Base-by-base conservation (phyloP, 2,797 vertebrate genomes). In the Lacerta agilis region DNA sequence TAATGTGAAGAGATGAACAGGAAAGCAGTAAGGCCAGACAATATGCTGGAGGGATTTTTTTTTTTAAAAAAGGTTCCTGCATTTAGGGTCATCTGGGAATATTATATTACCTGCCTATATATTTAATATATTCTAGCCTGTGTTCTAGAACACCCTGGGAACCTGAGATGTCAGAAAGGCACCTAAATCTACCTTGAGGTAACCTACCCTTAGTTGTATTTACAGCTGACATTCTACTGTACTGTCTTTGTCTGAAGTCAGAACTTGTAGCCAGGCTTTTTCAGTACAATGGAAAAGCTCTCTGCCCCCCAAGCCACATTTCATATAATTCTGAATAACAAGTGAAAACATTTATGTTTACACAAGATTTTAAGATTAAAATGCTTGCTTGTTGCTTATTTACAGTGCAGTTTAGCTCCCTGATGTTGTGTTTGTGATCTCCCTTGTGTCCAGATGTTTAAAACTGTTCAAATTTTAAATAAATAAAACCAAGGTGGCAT, bases 71-170 rank as follows among this genome's bases (percentile, higher is more conserved):
- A 79, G 79, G 27, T 66, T 38, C 69, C 38, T n/a, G 76, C 83
- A 3, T 1, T 1, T 1, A 25, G 11, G 0, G 0, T 25, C n/a
- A 79, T 55, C 58, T 43, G 84, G 64, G 76, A 82, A 5, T 0
- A 41, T 55, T 81, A 41, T 8, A 36, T 17, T 43, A 15, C 33
- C 7, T 72, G 43, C 4, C n/a, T 83, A 23, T 1, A 38, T 83
- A 71, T 71, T 29, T 29, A n/a, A 71, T 72, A 33, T 75, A 49
- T 29, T 78, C 8, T 4, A n/a, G 17, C 4, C 8, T 72, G 5
- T 8, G 36, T 71, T 64, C 38, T 79, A 58, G 67, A 88, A 61
- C 38, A 72, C 18, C 13, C 3, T 67, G 33, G 43, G 17, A 8
- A 7, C 17, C 18, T 45, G 18, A 5, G 27, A 18, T 17, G 23